phyloP scores from a whole-genome alignment of 2,797 vertebrate genomes.

The Podarcis siculus region DNA sequence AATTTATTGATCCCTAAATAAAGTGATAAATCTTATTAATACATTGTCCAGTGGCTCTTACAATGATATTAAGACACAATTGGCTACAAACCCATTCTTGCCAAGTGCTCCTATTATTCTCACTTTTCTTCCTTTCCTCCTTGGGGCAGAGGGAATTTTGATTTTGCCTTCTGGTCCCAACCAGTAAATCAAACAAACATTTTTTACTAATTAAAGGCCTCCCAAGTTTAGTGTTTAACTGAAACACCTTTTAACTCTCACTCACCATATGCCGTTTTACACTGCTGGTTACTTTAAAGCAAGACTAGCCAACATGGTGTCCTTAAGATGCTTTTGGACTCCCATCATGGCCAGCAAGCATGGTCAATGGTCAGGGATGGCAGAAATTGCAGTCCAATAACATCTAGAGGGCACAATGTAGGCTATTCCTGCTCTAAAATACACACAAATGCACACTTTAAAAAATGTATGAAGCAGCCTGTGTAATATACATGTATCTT shows the following conservation, averaged over 20 bases:
- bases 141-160: not conserved
- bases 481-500: slow-evolving; percentile 10
- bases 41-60: not conserved
- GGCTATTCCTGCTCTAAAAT: not conserved
- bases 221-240: not conserved
- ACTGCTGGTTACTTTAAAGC: not conserved
- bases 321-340: not conserved
- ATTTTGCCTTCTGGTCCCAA: not conserved
- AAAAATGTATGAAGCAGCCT: slow-evolving; percentile 20
- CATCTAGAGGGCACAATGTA: not conserved
- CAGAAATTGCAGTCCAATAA: not conserved
- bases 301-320: not conserved
- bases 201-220: not conserved
- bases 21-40: slow-evolving; percentile 61
- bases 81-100: not conserved
- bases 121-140: not conserved
- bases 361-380: not conserved
- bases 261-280: not conserved
- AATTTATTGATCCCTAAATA: slow-evolving; percentile 96
- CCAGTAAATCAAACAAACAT: not conserved
- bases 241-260: not conserved
- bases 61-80: not conserved
- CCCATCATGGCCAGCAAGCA: not conserved
- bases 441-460: not conserved
- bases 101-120: not conserved